Conservation (phyloP, 2,797 vertebrate species). For the Eurystomus glaucurus region DNA sequence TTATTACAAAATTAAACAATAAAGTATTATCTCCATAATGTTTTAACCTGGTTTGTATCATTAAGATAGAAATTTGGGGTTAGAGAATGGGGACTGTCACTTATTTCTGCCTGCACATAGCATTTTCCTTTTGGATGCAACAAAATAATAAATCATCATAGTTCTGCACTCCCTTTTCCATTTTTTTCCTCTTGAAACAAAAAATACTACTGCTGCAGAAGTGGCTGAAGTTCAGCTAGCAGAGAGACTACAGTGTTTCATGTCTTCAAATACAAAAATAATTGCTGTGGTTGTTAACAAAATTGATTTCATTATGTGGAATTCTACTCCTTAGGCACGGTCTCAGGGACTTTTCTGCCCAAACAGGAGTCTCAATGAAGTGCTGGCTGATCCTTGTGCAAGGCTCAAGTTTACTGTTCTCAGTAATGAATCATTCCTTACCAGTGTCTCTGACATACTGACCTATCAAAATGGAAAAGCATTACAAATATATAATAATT, state of each 20-base stretch:
- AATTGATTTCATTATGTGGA: background rate
- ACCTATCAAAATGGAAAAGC: background rate
- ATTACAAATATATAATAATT: background rate
- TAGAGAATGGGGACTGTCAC: background rate
- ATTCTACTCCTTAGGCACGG: background rate
- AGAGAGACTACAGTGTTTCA: background rate
- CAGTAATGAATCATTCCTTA: background rate
- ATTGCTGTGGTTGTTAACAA: background rate
- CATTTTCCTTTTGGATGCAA: background rate
- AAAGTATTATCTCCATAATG: background rate
- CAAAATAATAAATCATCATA: background rate
- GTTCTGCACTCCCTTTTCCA: background rate
- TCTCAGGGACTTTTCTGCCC: background rate
- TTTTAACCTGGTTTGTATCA: background rate
- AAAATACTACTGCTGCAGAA: background rate
- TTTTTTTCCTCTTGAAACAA: background rate
- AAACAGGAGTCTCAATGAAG: background rate
- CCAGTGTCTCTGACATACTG: background rate
- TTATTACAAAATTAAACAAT: conserved; percentile 54
- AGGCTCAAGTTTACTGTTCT: background rate
- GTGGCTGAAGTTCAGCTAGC: background rate
- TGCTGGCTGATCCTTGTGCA: background rate
- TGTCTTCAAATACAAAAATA: background rate
- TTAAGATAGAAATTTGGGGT: background rate
- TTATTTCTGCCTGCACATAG: background rate